Evolutionary conservation across 2,113 vertebrate genomes (phyloP), one percentile per base, ranked within the genome.

Genomic region (Archilochus colubris): DNA sequence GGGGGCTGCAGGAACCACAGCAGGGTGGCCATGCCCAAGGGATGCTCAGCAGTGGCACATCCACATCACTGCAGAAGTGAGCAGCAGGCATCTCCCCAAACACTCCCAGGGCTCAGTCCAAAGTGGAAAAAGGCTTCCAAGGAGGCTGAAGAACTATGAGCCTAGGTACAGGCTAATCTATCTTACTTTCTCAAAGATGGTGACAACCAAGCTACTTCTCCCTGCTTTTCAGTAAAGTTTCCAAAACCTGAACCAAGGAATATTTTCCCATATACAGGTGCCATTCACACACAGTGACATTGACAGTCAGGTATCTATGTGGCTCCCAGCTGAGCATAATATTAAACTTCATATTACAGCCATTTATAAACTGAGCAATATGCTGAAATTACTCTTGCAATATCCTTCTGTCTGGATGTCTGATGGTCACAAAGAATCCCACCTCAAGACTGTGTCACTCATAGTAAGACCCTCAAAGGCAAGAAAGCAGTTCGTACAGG

Each of bases 51-150:
- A 1, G 44, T 76, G 59, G 25, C 25, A 55, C 17, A 25, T 23
- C 28, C 38, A 15, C 2, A 1, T 2, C 1, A 1, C 43, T 28
- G 48, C 12, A 3, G 0, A 0, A 59, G 20, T 1, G 1, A 53
- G 38, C 0, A 0, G n/a, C 40, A 50, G 30, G 28, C 44, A 53
- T 6, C 44, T 57, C 48, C 30, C 23, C 53, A 75, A 1, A 67
- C 7, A 12, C 19, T 43, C 13, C 4, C 6, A 51, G 20, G 6
- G 5, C 18, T 25, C 51, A 51, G 3, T 6, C 14, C 53, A 17
- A 54, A 67, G 22, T 0, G 1, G n/a, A 51, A 83, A 67, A 78
- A 67, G 13, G 5, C n/a, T 64, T 18, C 36, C 14, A 15, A 80
- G 14, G 15, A 95, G 9, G 36, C 0, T 68, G 31, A 16, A 83